A percentile compares a stretch with the other conserved stretches of the same genome.
These are phyloP conservation scores for Cettia cetti DNA, from an alignment of 2,113 vertebrate genomes.

Conservation along the genomic window DNA sequence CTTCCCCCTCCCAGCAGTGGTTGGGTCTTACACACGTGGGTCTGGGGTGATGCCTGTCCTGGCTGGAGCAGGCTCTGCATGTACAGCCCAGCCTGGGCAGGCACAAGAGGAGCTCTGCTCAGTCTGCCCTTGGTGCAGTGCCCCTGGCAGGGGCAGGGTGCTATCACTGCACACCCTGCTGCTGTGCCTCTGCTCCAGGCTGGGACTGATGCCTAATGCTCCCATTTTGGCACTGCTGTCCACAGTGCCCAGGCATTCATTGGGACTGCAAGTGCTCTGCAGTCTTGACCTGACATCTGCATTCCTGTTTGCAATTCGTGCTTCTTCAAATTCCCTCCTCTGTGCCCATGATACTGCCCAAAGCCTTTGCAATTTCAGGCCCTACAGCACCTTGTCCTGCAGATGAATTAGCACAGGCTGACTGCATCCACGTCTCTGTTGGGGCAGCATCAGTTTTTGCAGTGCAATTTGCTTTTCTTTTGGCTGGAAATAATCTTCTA, in stretches of 20 bases:
- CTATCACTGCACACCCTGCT: not conserved
- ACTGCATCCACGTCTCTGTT: accelerated
- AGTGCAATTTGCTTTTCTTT: not conserved
- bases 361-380: not conserved
- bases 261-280: not conserved
- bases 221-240: not conserved
- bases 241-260: not conserved
- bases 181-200: not conserved
- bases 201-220: accelerated
- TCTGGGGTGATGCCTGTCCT: not conserved
- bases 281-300: not conserved
- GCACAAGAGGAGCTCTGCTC: not conserved
- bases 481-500: not conserved
- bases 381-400: not conserved
- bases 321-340: not conserved
- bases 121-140: accelerated
- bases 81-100: not conserved
- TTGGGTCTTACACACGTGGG: not conserved
- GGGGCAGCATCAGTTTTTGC: not conserved
- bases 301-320: not conserved
- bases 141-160: not conserved
- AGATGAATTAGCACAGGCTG: not conserved
- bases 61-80: not conserved
- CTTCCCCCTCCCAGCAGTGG: not conserved
- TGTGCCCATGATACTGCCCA: not conserved